Conservation (phyloP, 2,797 vertebrate genomes). For the Spinibarbus caldwelli region DNA sequence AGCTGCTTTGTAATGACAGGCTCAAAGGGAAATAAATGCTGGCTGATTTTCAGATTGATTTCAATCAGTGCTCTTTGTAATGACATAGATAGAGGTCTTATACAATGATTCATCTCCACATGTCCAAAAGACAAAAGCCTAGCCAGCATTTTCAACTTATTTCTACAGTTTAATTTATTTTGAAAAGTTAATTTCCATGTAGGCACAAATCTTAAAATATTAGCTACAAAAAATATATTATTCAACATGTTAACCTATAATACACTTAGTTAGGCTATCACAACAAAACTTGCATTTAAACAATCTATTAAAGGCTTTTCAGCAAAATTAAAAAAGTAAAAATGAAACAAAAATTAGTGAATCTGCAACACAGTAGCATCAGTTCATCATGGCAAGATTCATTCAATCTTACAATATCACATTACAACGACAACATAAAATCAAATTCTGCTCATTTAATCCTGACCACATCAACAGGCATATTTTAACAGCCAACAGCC, state of each 20-base stretch:
- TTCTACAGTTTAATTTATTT: neutral
- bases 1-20: constrained; percentile 42
- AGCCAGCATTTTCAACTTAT: neutral
- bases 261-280: neutral
- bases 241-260: neutral
- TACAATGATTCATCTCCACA: constrained; percentile 28
- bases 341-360: neutral
- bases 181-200: neutral
- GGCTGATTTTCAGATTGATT: constrained; percentile 60
- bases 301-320: neutral
- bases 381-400: neutral
- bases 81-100: constrained; percentile 47
- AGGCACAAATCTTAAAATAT: neutral
- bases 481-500: neutral
- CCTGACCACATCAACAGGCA: neutral
- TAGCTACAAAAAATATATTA: neutral
- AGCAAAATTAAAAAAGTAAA: neutral
- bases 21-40: constrained; percentile 52
- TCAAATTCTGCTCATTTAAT: neutral
- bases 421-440: neutral
- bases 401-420: neutral
- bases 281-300: neutral
- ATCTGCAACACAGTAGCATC: neutral
- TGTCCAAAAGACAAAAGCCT: neutral
- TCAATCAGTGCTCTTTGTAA: constrained; percentile 61